phyloP scores from a whole-genome alignment of 2,113 vertebrate species.

The Barbus barbus region DNA sequence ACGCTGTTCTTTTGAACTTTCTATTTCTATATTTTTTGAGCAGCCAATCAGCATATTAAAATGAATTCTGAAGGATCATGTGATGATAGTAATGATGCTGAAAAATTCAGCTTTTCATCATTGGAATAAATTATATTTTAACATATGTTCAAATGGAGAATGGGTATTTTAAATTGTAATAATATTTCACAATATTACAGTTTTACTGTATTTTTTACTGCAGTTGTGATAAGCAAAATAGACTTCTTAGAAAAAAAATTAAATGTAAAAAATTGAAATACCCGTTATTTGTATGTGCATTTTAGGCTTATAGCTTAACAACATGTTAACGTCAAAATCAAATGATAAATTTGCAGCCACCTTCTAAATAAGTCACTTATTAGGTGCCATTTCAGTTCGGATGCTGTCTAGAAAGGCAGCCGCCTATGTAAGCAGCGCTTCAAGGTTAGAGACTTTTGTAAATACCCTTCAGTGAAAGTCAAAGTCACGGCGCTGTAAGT shows the following conservation, averaged over 20 bases:
- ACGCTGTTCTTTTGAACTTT: background rate
- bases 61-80: background rate
- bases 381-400: no score
- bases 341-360: background rate
- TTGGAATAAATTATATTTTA: background rate
- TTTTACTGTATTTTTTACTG: background rate
- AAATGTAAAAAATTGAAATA: no score
- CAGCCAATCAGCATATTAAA: background rate
- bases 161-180: background rate
- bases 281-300: background rate
- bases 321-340: background rate
- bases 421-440: background rate
- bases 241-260: background rate
- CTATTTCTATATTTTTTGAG: background rate
- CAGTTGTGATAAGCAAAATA: background rate
- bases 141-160: background rate
- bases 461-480: constrained; percentile 42
- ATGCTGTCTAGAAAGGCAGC: background rate
- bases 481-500: no score
- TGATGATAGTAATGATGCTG: background rate
- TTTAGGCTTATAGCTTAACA: background rate
- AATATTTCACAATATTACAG: background rate
- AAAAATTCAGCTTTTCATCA: background rate
- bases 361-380: no score
- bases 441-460: constrained; percentile 13